Conservation (phyloP, 2,888 invertebrate species). For the Ischnus inquisitorius region DNA sequence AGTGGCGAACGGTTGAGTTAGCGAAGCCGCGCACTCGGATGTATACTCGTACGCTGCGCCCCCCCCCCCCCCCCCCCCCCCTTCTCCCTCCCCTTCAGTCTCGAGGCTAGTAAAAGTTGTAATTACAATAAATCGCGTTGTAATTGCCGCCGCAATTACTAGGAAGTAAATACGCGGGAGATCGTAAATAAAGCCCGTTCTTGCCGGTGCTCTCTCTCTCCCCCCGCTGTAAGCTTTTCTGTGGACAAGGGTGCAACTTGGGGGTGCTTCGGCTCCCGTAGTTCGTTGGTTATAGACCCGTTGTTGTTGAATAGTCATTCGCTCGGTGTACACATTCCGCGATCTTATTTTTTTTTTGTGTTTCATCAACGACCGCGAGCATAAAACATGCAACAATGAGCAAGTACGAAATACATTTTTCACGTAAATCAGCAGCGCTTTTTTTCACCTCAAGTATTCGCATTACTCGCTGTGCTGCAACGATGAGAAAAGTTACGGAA, state of each 20-base stretch:
- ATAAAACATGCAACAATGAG: neutral
- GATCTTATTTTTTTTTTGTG: constrained; percentile 5
- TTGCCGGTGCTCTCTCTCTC: constrained; percentile 46
- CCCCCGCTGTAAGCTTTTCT: constrained; percentile 2
- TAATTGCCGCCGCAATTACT: constrained; percentile 78
- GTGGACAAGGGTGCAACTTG: constrained; percentile 47
- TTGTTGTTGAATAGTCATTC: constrained; percentile 12
- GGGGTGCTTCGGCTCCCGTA: constrained; percentile 56
- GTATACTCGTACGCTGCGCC: constrained; percentile 3
- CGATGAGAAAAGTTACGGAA: neutral
- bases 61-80: constrained; percentile 4
- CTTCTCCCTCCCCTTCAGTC: neutral
- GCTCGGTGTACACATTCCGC: neutral
- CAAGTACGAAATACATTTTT: neutral
- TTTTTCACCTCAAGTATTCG: no score
- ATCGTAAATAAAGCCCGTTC: constrained; percentile 79
- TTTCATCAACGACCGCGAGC: constrained; percentile 7
- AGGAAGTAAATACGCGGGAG: constrained; percentile 74
- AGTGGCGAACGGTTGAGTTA: constrained; percentile 32
- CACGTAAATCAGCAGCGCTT: no score
- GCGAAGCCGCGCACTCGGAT: neutral
- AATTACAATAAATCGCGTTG: constrained; percentile 82
- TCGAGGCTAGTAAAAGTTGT: constrained; percentile 76
- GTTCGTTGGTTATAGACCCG: constrained; percentile 45
- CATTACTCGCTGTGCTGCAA: no score